These are phyloP conservation scores for Lasioglossum oenotherae DNA, from an alignment of 2,888 invertebrate genomes.

Conservation along the genomic window DNA sequence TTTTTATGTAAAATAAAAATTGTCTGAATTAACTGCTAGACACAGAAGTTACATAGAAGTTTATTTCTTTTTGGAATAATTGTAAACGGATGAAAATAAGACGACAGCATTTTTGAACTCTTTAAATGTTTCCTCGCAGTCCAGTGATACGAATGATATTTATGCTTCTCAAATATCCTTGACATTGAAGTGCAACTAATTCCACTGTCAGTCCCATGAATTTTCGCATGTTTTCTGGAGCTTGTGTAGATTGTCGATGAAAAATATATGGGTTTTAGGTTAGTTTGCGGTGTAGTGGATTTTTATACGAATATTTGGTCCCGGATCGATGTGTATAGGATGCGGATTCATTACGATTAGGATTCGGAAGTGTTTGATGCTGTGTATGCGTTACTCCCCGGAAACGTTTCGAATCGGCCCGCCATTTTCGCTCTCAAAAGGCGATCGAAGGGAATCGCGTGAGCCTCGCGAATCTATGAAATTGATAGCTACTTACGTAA, in stretches of 20 bases:
- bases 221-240: background rate
- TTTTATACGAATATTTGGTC: background rate
- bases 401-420: background rate
- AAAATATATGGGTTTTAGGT: background rate
- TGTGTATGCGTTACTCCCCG: background rate
- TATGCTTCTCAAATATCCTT: background rate
- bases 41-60: background rate
- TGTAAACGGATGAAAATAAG: background rate
- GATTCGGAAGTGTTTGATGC: background rate
- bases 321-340: background rate
- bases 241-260: background rate
- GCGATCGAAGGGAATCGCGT: conserved; percentile 20
- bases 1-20: background rate
- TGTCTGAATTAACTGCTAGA: background rate
- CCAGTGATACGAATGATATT: background rate
- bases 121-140: background rate
- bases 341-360: background rate
- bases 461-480: conserved; percentile 41
- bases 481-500: conserved; percentile 59
- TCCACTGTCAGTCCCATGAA: background rate
- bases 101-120: background rate
- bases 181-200: background rate
- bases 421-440: conserved; percentile 5
- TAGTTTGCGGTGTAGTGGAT: background rate
- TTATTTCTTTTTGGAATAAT: background rate